Conservation (phyloP, 2,113 vertebrate species). For the Lepus europaeus region DNA sequence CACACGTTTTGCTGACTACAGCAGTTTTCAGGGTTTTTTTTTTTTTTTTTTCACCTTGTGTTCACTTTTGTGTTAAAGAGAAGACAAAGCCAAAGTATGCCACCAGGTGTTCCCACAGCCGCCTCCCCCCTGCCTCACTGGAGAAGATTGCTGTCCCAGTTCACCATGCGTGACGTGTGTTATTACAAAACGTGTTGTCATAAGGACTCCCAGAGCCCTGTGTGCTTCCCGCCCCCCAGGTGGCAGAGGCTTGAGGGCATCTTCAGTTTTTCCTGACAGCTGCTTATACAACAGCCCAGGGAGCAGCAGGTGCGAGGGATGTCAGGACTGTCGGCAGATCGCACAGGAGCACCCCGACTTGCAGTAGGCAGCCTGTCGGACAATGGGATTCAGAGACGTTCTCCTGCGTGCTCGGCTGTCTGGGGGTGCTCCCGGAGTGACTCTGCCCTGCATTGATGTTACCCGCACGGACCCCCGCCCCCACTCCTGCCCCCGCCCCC, state of each 20-base stretch:
- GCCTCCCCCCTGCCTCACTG: not conserved
- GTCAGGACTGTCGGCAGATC: accelerated
- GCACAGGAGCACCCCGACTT: not conserved
- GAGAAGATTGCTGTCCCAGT: not conserved
- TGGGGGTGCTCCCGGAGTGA: not conserved
- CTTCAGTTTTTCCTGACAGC: not conserved
- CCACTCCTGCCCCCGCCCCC: no score
- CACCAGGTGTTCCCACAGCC: not conserved
- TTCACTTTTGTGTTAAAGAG: not conserved
- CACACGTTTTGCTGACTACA: not conserved
- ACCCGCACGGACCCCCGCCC: accelerated
- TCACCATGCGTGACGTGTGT: not conserved
- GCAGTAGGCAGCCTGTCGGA: not conserved
- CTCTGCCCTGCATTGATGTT: not conserved
- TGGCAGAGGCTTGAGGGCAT: not conserved
- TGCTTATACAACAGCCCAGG: not conserved
- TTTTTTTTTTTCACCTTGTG: not conserved
- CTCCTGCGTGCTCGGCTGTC: not conserved
- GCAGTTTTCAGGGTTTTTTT: not conserved
- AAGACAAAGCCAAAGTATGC: not conserved
- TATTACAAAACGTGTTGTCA: no score
- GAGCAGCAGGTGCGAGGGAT: accelerated
- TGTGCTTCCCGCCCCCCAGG: accelerated
- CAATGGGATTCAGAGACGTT: not conserved
- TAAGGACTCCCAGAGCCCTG: accelerated